phyloP scores from a whole-genome alignment of 2,888 invertebrate genomes.

The Agrotis exclamationis region DNA sequence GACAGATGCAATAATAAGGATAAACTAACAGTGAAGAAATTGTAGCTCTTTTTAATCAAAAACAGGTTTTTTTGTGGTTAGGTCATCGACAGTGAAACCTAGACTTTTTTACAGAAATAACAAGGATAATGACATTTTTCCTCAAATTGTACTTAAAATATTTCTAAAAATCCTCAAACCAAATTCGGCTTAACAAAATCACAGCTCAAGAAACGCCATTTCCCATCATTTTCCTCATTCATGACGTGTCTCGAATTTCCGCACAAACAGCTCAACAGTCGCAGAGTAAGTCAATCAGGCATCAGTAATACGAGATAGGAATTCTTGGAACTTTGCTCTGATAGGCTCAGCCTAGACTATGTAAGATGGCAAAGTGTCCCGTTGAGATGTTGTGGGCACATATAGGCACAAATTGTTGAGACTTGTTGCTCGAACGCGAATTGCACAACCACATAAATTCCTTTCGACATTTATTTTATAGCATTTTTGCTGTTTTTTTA shows the following conservation, averaged over 20 bases:
- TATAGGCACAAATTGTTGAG: constrained; percentile 16
- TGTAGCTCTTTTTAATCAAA: too few species aligned
- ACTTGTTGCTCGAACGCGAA: background rate
- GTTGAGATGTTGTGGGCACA: constrained; percentile 14
- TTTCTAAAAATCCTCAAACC: too few species aligned
- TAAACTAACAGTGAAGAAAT: too few species aligned
- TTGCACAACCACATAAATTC: background rate
- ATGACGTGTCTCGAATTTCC: constrained; percentile 25
- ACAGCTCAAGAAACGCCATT: constrained; percentile 12
- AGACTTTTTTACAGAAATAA: too few species aligned
- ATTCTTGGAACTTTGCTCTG: constrained; percentile 42
- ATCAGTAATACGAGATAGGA: constrained; percentile 33
- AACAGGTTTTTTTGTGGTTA: too few species aligned
- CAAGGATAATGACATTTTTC: too few species aligned
- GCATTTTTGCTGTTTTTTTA: too few species aligned
- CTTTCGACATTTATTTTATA: too few species aligned
- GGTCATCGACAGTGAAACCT: too few species aligned
- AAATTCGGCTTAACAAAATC: constrained; percentile 7
- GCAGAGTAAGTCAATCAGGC: constrained; percentile 41
- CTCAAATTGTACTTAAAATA: background rate
- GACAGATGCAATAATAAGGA: too few species aligned
- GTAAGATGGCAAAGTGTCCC: constrained; percentile 52
- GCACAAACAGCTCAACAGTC: background rate
- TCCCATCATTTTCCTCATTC: constrained; percentile 18
- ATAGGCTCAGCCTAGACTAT: background rate